Evolutionary conservation across 2,113 vertebrate species (phyloP).

Genomic region (Ursus arctos): DNA sequence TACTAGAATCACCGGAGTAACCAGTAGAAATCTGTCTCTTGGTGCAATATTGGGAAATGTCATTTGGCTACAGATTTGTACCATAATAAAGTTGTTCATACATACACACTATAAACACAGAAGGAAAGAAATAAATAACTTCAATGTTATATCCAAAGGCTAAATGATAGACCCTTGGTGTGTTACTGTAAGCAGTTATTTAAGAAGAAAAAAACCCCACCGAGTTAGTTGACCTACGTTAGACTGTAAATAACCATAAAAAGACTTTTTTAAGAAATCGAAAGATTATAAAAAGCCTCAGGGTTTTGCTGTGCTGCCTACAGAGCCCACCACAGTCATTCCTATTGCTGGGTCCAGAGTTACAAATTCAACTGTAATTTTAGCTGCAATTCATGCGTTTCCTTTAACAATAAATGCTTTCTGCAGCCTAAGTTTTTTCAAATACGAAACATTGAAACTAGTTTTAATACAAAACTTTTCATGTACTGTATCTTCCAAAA

Average conservation of each 20-base stretch:
- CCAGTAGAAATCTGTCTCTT: slow-evolving; percentile 39
- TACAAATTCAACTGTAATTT: slow-evolving; percentile 37
- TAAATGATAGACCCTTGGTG: slow-evolving; percentile 39
- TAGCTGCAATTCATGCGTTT: neutral
- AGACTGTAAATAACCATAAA: slow-evolving; percentile 61
- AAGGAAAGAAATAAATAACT: slow-evolving; percentile 64
- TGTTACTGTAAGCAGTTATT: slow-evolving; percentile 46
- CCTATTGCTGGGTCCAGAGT: slow-evolving; percentile 24
- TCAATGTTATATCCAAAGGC: neutral
- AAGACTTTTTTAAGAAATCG: slow-evolving; percentile 40
- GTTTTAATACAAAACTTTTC: slow-evolving; percentile 17
- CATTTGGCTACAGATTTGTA: slow-evolving; percentile 65
- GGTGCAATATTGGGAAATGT: slow-evolving; percentile 68
- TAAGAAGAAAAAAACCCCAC: slow-evolving; percentile 30
- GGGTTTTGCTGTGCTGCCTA: neutral
- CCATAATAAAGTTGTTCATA: slow-evolving; percentile 63
- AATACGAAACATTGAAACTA: slow-evolving; percentile 41
- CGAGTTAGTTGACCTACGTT: slow-evolving; percentile 56
- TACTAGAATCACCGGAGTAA: slow-evolving; percentile 33
- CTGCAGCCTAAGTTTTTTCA: slow-evolving; percentile 32
- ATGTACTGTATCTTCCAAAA: neutral
- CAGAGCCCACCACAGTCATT: neutral
- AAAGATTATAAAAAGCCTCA: slow-evolving; percentile 53
- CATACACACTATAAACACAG: slow-evolving; percentile 63
- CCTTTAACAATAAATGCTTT: slow-evolving; percentile 59